These are phyloP conservation scores for Lycocerus yunnanus DNA, from an alignment of 2,888 invertebrate species.

Conservation along the genomic window DNA sequence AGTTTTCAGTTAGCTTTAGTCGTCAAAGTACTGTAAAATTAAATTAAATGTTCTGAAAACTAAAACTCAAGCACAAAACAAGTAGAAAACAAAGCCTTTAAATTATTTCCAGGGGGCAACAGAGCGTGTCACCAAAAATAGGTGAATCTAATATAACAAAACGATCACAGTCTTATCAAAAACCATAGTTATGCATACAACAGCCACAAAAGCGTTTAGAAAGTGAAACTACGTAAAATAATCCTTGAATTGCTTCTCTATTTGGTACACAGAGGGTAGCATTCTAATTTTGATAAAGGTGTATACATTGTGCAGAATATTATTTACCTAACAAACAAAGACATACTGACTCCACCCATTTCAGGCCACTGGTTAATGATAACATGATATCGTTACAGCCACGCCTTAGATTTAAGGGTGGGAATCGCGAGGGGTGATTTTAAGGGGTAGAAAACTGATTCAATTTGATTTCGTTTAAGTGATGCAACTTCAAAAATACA, in stretches of 20 bases:
- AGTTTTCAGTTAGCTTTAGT: background rate
- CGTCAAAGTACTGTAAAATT: slow-evolving; percentile 3
- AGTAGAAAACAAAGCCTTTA: slow-evolving; percentile 46
- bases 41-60: slow-evolving; percentile 25
- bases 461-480: slow-evolving; percentile 24
- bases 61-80: slow-evolving; percentile 36
- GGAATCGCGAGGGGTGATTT: slow-evolving; percentile 33
- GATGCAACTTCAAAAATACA: slow-evolving; percentile 16
- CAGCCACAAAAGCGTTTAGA: slow-evolving; percentile 46
- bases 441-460: slow-evolving; percentile 21
- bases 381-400: slow-evolving; percentile 47
- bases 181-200: slow-evolving; percentile 55
- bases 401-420: slow-evolving; percentile 40
- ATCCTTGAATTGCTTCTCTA: slow-evolving; percentile 48
- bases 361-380: slow-evolving; percentile 56
- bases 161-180: slow-evolving; percentile 51
- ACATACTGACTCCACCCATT: slow-evolving; percentile 53
- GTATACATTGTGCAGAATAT: slow-evolving; percentile 75
- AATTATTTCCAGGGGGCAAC: slow-evolving; percentile 51
- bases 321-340: slow-evolving; percentile 70
- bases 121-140: slow-evolving; percentile 48
- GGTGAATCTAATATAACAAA: slow-evolving; percentile 53
- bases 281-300: slow-evolving; percentile 56
- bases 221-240: slow-evolving; percentile 36
- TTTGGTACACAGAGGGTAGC: slow-evolving; percentile 54